These are phyloP conservation scores for Ctenochaetus hawaiiensis DNA, from an alignment of 2,797 vertebrate genomes.

Conservation along the genomic window DNA sequence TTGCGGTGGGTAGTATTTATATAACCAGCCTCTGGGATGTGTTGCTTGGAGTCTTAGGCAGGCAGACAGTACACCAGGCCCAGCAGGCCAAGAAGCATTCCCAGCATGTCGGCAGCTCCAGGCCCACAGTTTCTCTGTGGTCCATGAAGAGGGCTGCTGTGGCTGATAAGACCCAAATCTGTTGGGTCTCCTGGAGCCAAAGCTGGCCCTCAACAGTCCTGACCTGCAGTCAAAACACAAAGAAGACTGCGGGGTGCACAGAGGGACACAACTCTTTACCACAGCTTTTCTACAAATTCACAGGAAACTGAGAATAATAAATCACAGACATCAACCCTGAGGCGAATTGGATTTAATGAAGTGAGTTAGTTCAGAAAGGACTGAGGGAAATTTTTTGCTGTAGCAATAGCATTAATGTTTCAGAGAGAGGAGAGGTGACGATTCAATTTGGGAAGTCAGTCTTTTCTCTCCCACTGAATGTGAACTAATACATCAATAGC, in stretches of 20 bases:
- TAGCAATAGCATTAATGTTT: slow-evolving; percentile 71
- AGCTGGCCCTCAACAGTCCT: slow-evolving; percentile 38
- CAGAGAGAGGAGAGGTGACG: slow-evolving; percentile 59
- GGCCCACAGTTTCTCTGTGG: slow-evolving; percentile 46
- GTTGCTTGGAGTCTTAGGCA: slow-evolving; percentile 32
- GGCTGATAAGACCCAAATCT: slow-evolving; percentile 69
- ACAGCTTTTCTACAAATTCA: slow-evolving; percentile 44
- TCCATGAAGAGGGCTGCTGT: slow-evolving; percentile 58
- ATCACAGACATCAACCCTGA: slow-evolving; percentile 54
- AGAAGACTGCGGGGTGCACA: slow-evolving; percentile 24
- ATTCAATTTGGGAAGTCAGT: slow-evolving; percentile 71
- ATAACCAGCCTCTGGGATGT: slow-evolving; percentile 32
- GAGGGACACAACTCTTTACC: slow-evolving; percentile 12
- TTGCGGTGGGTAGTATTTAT: slow-evolving; percentile 24
- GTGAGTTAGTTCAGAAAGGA: slow-evolving; percentile 60
- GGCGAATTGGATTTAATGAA: slow-evolving; percentile 68
- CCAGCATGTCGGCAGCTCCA: slow-evolving; percentile 50
- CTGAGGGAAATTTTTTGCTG: slow-evolving; percentile 58
- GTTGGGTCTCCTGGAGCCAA: slow-evolving; percentile 43
- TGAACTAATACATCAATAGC: slow-evolving; percentile 77
- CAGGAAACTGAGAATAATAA: slow-evolving; percentile 55
- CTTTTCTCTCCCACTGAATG: slow-evolving; percentile 64
- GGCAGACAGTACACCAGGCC: slow-evolving; percentile 35
- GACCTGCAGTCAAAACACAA: slow-evolving; percentile 60
- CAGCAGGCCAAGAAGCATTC: slow-evolving; percentile 49